Evolutionary conservation across 2,888 invertebrate genomes (phyloP).

Genomic region (Tetragonula carbonaria): DNA sequence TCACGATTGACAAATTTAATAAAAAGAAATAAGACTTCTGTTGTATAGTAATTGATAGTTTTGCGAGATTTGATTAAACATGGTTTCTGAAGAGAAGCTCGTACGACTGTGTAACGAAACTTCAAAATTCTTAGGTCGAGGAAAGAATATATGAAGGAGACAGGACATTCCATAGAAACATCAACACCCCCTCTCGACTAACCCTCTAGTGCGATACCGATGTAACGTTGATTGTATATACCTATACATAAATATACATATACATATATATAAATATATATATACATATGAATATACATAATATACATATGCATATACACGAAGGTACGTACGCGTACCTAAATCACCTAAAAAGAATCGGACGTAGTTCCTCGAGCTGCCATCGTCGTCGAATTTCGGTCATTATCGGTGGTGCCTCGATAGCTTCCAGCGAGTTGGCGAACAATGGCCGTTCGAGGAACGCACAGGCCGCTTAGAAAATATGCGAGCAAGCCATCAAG

Average conservation of each 20-base stretch:
- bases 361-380: slow-evolving; percentile 41
- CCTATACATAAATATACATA: slow-evolving; percentile 61
- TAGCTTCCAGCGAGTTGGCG: background rate
- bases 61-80: no score
- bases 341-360: slow-evolving; percentile 48
- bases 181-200: slow-evolving; percentile 32
- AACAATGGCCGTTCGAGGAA: background rate
- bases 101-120: background rate
- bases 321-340: slow-evolving; percentile 56
- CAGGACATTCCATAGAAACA: slow-evolving; percentile 4
- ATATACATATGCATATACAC: slow-evolving; percentile 60
- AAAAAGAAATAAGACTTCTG: no score
- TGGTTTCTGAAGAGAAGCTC: no score
- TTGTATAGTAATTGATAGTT: no score
- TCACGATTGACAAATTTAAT: no score
- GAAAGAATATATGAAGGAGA: background rate
- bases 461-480: slow-evolving; percentile 17
- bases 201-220: slow-evolving; percentile 45
- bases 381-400: slow-evolving; percentile 3
- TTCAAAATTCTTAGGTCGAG: background rate
- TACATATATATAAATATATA: slow-evolving; percentile 52
- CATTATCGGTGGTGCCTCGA: background rate
- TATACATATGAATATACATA: slow-evolving; percentile 57
- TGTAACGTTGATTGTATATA: slow-evolving; percentile 66
- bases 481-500: background rate